Evolutionary conservation across 2,113 vertebrate species (phyloP).

Genomic region (Xenopus tropicalis): DNA sequence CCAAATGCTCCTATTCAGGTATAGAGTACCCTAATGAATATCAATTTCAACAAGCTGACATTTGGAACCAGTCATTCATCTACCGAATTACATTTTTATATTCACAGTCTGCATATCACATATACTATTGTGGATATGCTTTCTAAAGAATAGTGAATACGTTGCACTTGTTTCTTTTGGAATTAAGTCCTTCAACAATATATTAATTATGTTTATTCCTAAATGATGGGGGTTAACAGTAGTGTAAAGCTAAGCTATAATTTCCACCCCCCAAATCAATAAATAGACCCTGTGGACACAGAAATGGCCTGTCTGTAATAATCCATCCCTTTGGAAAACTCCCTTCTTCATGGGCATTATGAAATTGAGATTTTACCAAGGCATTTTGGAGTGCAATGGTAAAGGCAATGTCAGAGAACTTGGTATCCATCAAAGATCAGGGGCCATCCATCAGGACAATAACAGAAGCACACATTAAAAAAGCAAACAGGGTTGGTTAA

Average conservation of each 20-base stretch:
- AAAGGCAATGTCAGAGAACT: no score
- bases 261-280: no score
- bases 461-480: no score
- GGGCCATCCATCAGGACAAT: no score
- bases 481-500: no score
- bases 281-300: no score
- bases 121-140: not conserved
- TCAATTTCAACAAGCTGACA: constrained; percentile 71
- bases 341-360: no score
- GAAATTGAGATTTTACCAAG: no score
- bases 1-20: constrained; percentile 84
- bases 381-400: no score
- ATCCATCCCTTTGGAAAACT: no score
- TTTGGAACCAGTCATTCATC: constrained; percentile 39
- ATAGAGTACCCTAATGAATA: constrained; percentile 74
- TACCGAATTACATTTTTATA: not conserved
- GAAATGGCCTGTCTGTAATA: no score
- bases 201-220: not conserved
- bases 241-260: not conserved
- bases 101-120: not conserved
- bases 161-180: not conserved
- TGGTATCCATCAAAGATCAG: no score
- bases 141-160: not conserved
- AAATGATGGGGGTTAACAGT: not conserved
- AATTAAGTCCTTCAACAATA: not conserved